A percentile compares a stretch with the other conserved stretches of the same genome.
These are phyloP conservation scores for Sebastes taczanowskii DNA, from an alignment of 2,797 vertebrate species.

Conservation along the genomic window DNA sequence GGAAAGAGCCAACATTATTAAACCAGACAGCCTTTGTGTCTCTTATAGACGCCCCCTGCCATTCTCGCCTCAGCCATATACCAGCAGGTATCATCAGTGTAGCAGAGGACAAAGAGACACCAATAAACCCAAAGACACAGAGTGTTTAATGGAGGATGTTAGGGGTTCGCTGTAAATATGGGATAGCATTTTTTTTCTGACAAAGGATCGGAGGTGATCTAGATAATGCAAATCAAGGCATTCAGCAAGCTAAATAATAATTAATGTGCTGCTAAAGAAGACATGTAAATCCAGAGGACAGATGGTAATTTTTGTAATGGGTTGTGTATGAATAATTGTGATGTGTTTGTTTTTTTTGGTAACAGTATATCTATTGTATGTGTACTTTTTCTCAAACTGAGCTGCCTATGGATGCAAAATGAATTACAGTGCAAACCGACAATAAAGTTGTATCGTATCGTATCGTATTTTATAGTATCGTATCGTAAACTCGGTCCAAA, in stretches of 20 bases:
- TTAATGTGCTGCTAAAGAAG: too few species aligned
- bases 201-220: neutral
- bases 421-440: too few species aligned
- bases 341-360: too few species aligned
- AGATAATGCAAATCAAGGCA: neutral
- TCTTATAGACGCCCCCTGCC: neutral
- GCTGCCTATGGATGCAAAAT: too few species aligned
- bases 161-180: neutral
- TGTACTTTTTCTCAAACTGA: too few species aligned
- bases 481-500: neutral
- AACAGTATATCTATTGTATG: too few species aligned
- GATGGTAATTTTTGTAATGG: too few species aligned
- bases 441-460: too few species aligned
- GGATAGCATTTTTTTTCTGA: neutral
- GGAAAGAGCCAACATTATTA: neutral
- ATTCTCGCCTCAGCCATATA: neutral
- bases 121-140: neutral
- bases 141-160: neutral
- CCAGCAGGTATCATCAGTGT: neutral
- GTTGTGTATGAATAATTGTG: too few species aligned
- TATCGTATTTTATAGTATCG: too few species aligned
- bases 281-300: too few species aligned
- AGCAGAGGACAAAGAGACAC: slow-evolving; percentile 41
- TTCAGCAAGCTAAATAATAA: neutral
- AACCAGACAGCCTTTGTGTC: slow-evolving; percentile 15